Evolutionary conservation across 2,888 invertebrate species (phyloP), one percentile per base, ranked within the genome.

Genomic region (Gymnocheta viridis): DNA sequence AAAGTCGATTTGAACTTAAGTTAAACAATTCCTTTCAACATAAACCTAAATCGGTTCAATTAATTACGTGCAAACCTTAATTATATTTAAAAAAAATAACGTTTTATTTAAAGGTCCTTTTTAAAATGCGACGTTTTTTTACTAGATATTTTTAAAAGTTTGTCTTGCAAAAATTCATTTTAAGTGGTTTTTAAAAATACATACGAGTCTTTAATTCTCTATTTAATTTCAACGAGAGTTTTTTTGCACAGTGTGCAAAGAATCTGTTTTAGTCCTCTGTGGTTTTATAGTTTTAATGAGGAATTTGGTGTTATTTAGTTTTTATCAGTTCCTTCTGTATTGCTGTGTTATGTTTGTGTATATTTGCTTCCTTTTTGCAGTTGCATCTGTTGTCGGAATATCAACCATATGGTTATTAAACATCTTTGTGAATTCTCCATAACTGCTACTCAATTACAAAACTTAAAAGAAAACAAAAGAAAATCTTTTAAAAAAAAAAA

Each of bases 401-500:
- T 60, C 44, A 44, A 67, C 62, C 74, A 81, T 76, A 69, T 74
- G 81, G 69, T 81, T 81, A 69, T 81, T 74, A 74, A 66, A 58
- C 14, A 27, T 67, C 58, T 73, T 73, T 73, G 47, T 35, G 19
- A 44, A 72, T 72, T 56, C 41, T 62, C 47, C 38, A 49, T 49
- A 62, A 76, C 69, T 54, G 35, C 54, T 78, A 56, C 82, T 73
- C 73, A 82, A 78, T 82, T 78, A 78, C 72, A 62, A 82, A 67
- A 73, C 54, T 74, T 72, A 56, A 27, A 24, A 22, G 14, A 9
- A 14, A 24, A 9, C 1, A 14, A 58, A 27, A 62, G 27, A 14
- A 62, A 62, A 41, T 29, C 32, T 32, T 24, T 51, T n/a, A 10
- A 51, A 62, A 66, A 41, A 24, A 12, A 10, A 51, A 62, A 66